Percentiles rank a stretch among this genome's conserved stretches.
Conservation (phyloP, 2,888 invertebrate species). For the Terebella lapidaria region DNA sequence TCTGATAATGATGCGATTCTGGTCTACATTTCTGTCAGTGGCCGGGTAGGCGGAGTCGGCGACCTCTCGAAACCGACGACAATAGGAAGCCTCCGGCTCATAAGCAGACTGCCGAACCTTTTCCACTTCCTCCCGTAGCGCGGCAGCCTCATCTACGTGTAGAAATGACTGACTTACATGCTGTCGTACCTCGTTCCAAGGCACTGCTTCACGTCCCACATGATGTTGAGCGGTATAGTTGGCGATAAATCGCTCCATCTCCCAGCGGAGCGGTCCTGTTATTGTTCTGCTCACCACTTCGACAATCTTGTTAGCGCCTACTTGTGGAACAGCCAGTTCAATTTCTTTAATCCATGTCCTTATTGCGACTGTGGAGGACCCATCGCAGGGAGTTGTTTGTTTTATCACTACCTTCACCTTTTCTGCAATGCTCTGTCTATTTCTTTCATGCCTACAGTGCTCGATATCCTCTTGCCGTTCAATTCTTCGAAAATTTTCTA, state of each 20-base stretch:
- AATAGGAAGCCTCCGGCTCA: neutral
- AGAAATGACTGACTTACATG: neutral
- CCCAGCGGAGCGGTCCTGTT: neutral
- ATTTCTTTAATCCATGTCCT: neutral
- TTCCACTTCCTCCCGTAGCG: neutral
- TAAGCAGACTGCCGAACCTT: neutral
- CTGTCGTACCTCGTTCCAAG: neutral
- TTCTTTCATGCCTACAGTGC: neutral
- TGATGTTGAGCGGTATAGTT: neutral
- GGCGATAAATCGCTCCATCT: neutral
- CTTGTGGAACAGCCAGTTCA: neutral
- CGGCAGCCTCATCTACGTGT: neutral
- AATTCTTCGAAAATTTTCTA: neutral
- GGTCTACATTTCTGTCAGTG: neutral
- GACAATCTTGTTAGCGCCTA: neutral
- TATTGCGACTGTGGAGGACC: neutral
- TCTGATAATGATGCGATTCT: neutral
- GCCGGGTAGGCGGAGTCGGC: neutral
- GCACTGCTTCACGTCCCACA: neutral
- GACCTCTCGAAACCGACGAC: neutral
- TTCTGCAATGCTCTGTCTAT: neutral
- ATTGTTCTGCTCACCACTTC: neutral
- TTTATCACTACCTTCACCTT: neutral
- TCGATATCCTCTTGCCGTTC: neutral
- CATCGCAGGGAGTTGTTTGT: slow-evolving; percentile 1